Conservation (phyloP, 2,113 vertebrate genomes). For the Scartelaos histophorus region DNA sequence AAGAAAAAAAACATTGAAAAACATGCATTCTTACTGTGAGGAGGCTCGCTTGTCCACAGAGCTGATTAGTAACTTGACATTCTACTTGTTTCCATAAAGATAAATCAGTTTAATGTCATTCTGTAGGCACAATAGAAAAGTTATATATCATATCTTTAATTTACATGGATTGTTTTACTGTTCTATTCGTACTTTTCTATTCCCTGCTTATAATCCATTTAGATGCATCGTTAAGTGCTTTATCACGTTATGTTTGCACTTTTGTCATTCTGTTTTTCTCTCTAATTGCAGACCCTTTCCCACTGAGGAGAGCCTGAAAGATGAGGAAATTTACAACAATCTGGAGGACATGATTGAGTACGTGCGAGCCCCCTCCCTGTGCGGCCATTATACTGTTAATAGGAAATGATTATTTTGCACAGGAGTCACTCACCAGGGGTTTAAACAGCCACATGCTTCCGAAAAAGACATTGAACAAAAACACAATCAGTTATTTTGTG, state of each 20-base stretch:
- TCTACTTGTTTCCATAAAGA: too few species aligned
- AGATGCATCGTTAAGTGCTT: too few species aligned
- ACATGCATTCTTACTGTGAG: too few species aligned
- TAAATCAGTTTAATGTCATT: too few species aligned
- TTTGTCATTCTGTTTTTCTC: constrained; percentile 27
- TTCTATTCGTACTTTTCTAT: too few species aligned
- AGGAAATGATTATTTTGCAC: constrained; percentile 42
- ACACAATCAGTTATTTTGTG: constrained; percentile 55
- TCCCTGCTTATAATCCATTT: too few species aligned
- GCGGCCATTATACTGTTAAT: constrained; percentile 32
- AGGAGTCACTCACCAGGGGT: constrained; percentile 43
- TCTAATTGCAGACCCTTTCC: constrained; percentile 85
- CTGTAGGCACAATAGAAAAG: too few species aligned
- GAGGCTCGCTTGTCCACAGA: too few species aligned
- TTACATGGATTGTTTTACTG: too few species aligned
- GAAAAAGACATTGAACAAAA: constrained; percentile 47
- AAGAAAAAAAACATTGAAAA: too few species aligned
- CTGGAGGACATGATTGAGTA: constrained; percentile 96
- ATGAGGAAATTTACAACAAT: constrained; percentile 91
- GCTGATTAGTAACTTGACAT: too few species aligned
- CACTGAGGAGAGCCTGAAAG: constrained; percentile 84
- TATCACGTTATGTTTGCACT: not conserved
- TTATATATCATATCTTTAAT: too few species aligned
- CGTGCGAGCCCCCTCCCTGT: constrained; percentile 59
- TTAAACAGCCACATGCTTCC: constrained; percentile 55